Conservation (phyloP, 2,113 vertebrate species). For the Chloebia gouldiae region DNA sequence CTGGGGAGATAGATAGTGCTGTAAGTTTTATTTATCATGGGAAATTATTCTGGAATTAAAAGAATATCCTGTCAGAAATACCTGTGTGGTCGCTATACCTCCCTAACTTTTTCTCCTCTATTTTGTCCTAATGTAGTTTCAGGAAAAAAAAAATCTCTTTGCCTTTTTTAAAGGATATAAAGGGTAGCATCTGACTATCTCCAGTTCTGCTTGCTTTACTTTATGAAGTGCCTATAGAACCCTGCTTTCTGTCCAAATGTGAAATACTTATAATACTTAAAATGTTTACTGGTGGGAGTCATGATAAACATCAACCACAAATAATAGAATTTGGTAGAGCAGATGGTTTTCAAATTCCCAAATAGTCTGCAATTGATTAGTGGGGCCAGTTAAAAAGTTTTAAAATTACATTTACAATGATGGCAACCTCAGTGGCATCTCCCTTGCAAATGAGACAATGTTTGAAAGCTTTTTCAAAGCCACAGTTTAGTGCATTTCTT, state of each 20-base stretch:
- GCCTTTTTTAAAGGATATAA: background rate
- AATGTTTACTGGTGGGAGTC: background rate
- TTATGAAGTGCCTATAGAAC: background rate
- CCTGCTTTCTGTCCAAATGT: background rate
- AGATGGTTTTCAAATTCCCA: background rate
- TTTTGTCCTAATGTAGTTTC: background rate
- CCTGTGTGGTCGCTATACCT: background rate
- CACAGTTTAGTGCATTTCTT: background rate
- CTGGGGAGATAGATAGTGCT: background rate
- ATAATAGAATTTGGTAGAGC: background rate
- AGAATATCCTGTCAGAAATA: background rate
- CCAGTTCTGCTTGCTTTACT: background rate
- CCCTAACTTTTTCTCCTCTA: background rate
- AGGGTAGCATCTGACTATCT: background rate
- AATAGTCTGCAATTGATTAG: background rate
- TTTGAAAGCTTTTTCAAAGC: background rate
- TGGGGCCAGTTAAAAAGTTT: background rate
- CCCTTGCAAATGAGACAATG: background rate
- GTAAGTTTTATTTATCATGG: background rate
- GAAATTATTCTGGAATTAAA: background rate
- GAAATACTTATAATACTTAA: background rate
- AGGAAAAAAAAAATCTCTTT: background rate
- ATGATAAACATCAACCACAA: background rate
- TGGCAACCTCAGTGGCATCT: background rate
- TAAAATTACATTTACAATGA: background rate